phyloP scores from a whole-genome alignment of 2,888 invertebrate genomes.

The Nomada fabriciana region DNA sequence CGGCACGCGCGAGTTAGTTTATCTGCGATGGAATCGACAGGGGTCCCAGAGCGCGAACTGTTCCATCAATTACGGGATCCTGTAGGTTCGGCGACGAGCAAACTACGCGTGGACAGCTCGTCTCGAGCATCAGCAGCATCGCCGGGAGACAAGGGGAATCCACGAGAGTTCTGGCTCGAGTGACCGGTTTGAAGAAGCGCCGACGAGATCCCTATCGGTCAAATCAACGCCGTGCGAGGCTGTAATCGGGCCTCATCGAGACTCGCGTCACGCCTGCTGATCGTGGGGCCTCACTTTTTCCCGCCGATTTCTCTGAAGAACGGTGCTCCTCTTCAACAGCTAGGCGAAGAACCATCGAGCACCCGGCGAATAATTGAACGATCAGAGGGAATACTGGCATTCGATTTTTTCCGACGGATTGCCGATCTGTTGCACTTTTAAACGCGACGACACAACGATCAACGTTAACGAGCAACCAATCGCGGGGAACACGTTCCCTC shows the following conservation, averaged over 20 bases:
- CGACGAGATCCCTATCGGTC: conserved; percentile 54
- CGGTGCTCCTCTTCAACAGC: not conserved
- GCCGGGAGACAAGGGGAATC: conserved; percentile 14
- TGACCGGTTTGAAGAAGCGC: conserved; percentile 41
- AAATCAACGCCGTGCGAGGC: conserved; percentile 53
- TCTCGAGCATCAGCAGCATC: conserved; percentile 11
- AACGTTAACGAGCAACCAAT: conserved; percentile 30
- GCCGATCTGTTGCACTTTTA: not conserved
- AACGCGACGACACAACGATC: not conserved
- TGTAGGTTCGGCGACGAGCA: conserved; percentile 42
- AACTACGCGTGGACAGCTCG: conserved; percentile 32
- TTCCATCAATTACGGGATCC: conserved; percentile 64
- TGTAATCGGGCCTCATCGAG: conserved; percentile 52
- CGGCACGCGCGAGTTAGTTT: conserved; percentile 57
- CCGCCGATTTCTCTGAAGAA: not conserved
- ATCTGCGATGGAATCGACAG: conserved; percentile 50
- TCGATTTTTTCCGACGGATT: not conserved
- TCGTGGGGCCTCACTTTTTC: conserved; percentile 30
- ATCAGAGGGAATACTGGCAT: conserved; percentile 11
- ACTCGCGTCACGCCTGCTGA: conserved; percentile 26
- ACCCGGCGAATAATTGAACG: conserved; percentile 34
- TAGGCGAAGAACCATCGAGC: not conserved
- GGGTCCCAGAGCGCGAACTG: conserved; percentile 50
- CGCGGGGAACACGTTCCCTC: not conserved
- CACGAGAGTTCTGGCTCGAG: conserved; percentile 19